Evolutionary conservation across 1,140 invertebrate genomes (phyloP).

Genomic region (Scaptodrosophila lebanonensis): DNA sequence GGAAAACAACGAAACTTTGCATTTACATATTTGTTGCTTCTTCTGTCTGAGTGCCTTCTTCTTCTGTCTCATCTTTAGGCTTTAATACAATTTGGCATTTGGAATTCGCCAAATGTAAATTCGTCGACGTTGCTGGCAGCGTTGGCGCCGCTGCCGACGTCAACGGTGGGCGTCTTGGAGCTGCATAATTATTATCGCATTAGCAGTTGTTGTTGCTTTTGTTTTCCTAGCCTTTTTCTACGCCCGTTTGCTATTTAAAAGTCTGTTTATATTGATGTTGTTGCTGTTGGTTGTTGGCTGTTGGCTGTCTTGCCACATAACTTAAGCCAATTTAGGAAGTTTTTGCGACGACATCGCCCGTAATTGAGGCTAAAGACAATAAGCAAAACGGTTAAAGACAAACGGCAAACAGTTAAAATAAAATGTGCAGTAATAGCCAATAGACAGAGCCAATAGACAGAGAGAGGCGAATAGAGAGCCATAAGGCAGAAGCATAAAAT

Average conservation of each 20-base stretch:
- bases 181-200: conserved; percentile 35
- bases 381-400: conserved; percentile 1
- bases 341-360: conserved; percentile 20
- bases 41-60: too few species aligned
- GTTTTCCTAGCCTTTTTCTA: too few species aligned
- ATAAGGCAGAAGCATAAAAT: too few species aligned
- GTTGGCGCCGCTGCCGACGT: conserved; percentile 4
- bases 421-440: too few species aligned
- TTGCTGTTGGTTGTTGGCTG: conserved; percentile 2
- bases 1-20: too few species aligned
- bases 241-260: conserved; percentile 12
- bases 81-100: neutral
- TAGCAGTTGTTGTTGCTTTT: too few species aligned
- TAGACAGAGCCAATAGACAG: conserved; percentile 5
- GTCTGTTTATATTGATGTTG: too few species aligned
- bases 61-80: neutral
- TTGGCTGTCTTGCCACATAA: conserved; percentile 3
- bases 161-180: conserved; percentile 24
- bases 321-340: conserved; percentile 29
- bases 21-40: too few species aligned
- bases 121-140: too few species aligned
- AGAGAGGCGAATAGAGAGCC: too few species aligned
- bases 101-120: conserved; percentile 10
- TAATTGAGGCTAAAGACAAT: conserved; percentile 26
- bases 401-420: conserved; percentile 3